These are phyloP conservation scores for Potamarius usumacintae DNA, from an alignment of 2,113 vertebrate genomes.

Conservation along the genomic window DNA sequence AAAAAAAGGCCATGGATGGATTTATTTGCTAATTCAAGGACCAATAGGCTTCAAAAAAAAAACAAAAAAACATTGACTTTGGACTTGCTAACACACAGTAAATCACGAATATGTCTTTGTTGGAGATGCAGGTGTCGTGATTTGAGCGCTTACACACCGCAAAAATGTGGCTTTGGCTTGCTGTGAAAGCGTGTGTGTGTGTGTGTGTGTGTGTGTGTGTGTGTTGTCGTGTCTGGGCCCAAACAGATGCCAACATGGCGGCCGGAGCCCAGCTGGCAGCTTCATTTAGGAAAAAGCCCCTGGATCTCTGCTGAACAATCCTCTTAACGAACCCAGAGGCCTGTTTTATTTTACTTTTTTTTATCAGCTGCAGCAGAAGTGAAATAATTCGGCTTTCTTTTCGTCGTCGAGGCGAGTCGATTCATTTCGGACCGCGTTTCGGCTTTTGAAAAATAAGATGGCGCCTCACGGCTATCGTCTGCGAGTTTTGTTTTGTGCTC, in stretches of 20 bases:
- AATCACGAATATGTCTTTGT: not conserved
- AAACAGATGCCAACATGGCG: slow-evolving; percentile 54
- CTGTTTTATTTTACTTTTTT: slow-evolving; percentile 50
- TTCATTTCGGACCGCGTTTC: slow-evolving; percentile 55
- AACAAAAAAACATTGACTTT: not conserved
- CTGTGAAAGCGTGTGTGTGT: slow-evolving; percentile 54
- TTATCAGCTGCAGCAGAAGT: slow-evolving; percentile 64
- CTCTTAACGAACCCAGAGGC: slow-evolving; percentile 63
- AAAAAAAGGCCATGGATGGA: not conserved
- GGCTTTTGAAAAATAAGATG: slow-evolving; percentile 46
- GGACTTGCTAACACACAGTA: not conserved
- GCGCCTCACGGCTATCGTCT: slow-evolving; percentile 37
- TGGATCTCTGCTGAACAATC: slow-evolving; percentile 62
- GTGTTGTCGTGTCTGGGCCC: slow-evolving; percentile 30
- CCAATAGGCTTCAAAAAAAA: not conserved
- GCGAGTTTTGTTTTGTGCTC: slow-evolving; percentile 7
- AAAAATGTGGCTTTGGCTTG: slow-evolving; percentile 57
- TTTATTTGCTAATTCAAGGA: not conserved
- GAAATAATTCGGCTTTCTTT: slow-evolving; percentile 55
- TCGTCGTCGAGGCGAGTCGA: slow-evolving; percentile 42
- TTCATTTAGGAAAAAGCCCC: slow-evolving; percentile 55
- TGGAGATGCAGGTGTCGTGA: slow-evolving; percentile 37
- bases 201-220: slow-evolving; percentile 14
- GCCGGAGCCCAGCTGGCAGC: slow-evolving; percentile 62
- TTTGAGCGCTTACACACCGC: slow-evolving; percentile 28